Base-by-base conservation (phyloP, 2,888 invertebrate genomes). In the Platycnemis pennipes region DNA sequence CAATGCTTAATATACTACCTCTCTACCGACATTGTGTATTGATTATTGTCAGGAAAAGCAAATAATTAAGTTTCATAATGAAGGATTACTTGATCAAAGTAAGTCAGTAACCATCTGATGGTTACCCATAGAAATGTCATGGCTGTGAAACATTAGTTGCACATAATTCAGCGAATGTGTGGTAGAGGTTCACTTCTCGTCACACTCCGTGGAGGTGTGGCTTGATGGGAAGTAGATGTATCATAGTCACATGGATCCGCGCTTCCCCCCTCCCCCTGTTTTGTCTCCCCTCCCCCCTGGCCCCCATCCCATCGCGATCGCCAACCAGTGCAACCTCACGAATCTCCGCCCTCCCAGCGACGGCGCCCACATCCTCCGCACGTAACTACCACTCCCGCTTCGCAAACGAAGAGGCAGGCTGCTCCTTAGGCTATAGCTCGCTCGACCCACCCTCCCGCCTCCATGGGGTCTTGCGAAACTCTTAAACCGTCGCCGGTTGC, bases 371-470 rank as follows among this genome's bases (percentile, higher is more conserved):
- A 44, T 87, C 46, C 86, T 42, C 45, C 45, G 26, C 46, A 45
- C 46, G 44, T 46, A 87, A n/a, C n/a, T 46, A 46, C 87, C 46
- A 11, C 46, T 87, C 87, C 87, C 45, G 87, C 46, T n/a, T 87
- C n/a, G 45, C 87, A 46, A 87, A 87, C 44, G 77, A 44, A 87
- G 87, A 87, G 11, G n/a, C 45, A 22, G 26, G 31, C 37, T 37
- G 11, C 77, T 5, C 77, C 37, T 13, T 26, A 4, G 53, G 63
- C 63, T 63, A 7, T 63, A 16, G 49, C 49, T 49, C 5, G 63
- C 63, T 63, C 63, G 63, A 11, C 69, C 77, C 77, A 31, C 37
- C 77, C 31, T 11, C 13, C 11, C 31, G 11, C 31, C 77, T 19
- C 49, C 49, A 49, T 16, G 11, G 63, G 2, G 26, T 77, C 37